These are phyloP conservation scores for Adineta ricciae DNA, from an alignment of 2,888 invertebrate genomes.

Conservation along the genomic window DNA sequence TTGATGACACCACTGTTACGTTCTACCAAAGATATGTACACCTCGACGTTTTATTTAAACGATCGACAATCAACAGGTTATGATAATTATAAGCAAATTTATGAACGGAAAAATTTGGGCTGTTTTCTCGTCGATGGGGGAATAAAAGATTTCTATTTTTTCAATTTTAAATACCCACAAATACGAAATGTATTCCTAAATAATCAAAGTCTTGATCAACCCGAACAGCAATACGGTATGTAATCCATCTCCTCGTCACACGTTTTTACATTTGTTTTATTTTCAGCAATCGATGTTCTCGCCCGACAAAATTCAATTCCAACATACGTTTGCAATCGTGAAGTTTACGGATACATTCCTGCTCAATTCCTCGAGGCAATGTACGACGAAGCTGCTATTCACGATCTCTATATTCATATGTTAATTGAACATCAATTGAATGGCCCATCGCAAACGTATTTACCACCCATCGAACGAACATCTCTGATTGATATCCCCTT, in stretches of 20 bases:
- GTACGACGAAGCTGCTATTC: neutral
- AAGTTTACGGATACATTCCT: slow-evolving; percentile 27
- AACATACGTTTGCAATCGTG: slow-evolving; percentile 25
- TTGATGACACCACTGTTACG: slow-evolving; percentile 24
- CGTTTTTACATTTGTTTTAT: neutral
- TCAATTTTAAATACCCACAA: slow-evolving; percentile 17
- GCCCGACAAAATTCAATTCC: neutral
- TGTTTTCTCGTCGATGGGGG: slow-evolving; percentile 25
- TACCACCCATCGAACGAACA: slow-evolving; percentile 8
- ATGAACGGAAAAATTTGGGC: slow-evolving; percentile 21
- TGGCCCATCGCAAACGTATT: slow-evolving; percentile 27
- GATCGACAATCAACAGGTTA: neutral
- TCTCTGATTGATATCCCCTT: neutral
- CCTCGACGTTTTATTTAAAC: neutral
- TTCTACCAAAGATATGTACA: slow-evolving; percentile 19
- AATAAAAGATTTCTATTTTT: slow-evolving; percentile 24
- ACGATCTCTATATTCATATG: slow-evolving; percentile 23
- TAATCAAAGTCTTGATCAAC: neutral
- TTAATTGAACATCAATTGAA: slow-evolving; percentile 30
- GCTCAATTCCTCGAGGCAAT: neutral
- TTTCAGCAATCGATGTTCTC: neutral
- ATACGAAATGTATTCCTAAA: neutral
- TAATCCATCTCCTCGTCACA: too few species aligned
- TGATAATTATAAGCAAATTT: slow-evolving; percentile 17
- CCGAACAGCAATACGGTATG: neutral